Percentiles rank a stretch among this genome's conserved stretches.
Conservation (phyloP, 2,888 invertebrate species). For the Leucozona laternaria region DNA sequence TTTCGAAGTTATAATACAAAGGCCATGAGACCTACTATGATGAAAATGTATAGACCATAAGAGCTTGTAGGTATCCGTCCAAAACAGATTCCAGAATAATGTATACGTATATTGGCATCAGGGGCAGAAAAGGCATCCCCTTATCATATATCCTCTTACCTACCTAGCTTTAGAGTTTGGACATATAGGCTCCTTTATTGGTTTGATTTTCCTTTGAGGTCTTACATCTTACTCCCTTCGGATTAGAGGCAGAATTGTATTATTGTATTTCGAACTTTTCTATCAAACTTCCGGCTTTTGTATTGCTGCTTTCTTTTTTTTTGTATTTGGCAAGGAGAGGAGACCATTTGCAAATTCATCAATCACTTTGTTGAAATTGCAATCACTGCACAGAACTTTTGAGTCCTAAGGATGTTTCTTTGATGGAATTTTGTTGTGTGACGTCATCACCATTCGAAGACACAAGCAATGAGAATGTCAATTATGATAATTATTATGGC, state of each 20-base stretch:
- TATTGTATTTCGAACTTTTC: constrained; percentile 44
- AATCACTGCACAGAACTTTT: constrained; percentile 48
- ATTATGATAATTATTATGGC: constrained; percentile 31
- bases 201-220: constrained; percentile 32
- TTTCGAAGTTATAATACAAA: constrained; percentile 37
- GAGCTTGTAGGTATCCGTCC: not conserved
- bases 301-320: constrained; percentile 7
- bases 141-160: not conserved
- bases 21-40: constrained; percentile 50
- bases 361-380: constrained; percentile 66
- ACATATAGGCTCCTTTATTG: constrained; percentile 15
- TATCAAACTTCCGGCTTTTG: constrained; percentile 23
- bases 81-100: constrained; percentile 25
- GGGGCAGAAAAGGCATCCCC: not conserved
- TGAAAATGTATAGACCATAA: constrained; percentile 33
- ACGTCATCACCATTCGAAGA: constrained; percentile 15
- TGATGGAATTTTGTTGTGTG: constrained; percentile 8
- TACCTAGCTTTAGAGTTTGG: not conserved
- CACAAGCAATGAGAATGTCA: constrained; percentile 23
- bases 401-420: constrained; percentile 37
- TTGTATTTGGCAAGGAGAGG: not conserved
- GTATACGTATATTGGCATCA: constrained; percentile 31
- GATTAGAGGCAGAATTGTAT: constrained; percentile 35
- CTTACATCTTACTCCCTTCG: constrained; percentile 20
- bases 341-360: constrained; percentile 56